phyloP scores from a whole-genome alignment of 35 echinoderm and acorn worm genomes.

The Apostichopus parvimensis region DNA sequence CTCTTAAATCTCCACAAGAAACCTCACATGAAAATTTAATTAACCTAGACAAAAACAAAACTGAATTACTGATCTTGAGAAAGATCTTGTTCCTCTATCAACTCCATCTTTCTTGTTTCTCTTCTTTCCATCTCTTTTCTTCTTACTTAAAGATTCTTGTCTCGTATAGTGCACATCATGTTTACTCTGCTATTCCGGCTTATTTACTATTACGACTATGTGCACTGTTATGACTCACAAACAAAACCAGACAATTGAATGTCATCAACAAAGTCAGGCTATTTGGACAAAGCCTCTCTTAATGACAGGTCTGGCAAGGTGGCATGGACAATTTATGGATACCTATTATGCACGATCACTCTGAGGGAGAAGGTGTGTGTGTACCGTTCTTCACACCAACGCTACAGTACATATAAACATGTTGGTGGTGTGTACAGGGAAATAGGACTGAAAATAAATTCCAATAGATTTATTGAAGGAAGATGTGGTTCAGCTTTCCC shows the following conservation, averaged over 20 bases:
- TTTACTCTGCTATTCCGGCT: too few relatives aligned
- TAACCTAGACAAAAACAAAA: too few relatives aligned
- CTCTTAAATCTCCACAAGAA: too few relatives aligned
- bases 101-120: too few relatives aligned
- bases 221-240: neutral
- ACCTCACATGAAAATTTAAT: too few relatives aligned
- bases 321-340: neutral
- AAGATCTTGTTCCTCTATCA: too few relatives aligned
- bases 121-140: too few relatives aligned
- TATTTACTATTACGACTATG: neutral
- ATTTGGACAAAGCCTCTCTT: slow-evolving; percentile 1
- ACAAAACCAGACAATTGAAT: neutral
- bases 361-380: neutral
- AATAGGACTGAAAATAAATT: neutral
- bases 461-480: neutral
- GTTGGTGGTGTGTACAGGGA: too few relatives aligned
- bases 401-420: too few relatives aligned
- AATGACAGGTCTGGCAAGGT: neutral
- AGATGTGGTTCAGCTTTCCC: neutral
- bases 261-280: neutral
- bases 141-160: too few relatives aligned
- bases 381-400: neutral
- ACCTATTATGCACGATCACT: neutral
- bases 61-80: too few relatives aligned
- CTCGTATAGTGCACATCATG: too few relatives aligned